Evolutionary conservation across 2,797 vertebrate species (phyloP), one percentile per base, ranked within the genome.

Genomic region (Pterois miles): DNA sequence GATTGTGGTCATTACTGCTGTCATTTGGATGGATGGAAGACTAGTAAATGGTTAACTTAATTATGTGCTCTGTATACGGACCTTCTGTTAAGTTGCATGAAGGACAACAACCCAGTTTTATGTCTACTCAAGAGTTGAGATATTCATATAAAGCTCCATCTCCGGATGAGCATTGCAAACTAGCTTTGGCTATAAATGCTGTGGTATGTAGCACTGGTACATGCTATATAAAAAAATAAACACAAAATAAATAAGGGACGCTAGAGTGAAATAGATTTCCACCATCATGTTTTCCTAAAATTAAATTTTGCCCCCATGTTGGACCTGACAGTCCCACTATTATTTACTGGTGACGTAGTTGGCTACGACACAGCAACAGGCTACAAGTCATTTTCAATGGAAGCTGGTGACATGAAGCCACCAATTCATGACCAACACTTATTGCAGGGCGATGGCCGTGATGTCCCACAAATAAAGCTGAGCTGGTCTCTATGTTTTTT

Each of bases 1-100:
- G 73, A 70, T 52, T 52, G 46, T 13, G 40, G 25, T 48, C 25
- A 29, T 78, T 67, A 52, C 56, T 58, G 70, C 63, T 60, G 75
- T 78, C 80, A 43, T 25, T 43, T 34, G 46, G 69, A 78, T 56
- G 5, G 57, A 68, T 78, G 74, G 62, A 25, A 11, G 54, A 50
- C 48, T 25, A n/a, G 71, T 69, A 56, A 81, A 79, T 66, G 67
- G 64, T 81, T 84, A 76, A 72, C 63, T 65, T 40, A 48, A 83
- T 78, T 66, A 54, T 52, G 43, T 63, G 23, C 16, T 18, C 11
- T 63, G 10, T 8, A 48, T 65, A 38, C 4, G 11, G 78, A 60
- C 29, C 43, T 27, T 48, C 20, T 34, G 27, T 67, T 54, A 29
- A 43, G 25, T 8, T 78, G 34, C 43, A 64, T n/a, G 16, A 71